Percentiles rank a stretch among this genome's conserved stretches.
Conservation (phyloP, 2,113 vertebrate genomes). For the Asarcornis scutulata region DNA sequence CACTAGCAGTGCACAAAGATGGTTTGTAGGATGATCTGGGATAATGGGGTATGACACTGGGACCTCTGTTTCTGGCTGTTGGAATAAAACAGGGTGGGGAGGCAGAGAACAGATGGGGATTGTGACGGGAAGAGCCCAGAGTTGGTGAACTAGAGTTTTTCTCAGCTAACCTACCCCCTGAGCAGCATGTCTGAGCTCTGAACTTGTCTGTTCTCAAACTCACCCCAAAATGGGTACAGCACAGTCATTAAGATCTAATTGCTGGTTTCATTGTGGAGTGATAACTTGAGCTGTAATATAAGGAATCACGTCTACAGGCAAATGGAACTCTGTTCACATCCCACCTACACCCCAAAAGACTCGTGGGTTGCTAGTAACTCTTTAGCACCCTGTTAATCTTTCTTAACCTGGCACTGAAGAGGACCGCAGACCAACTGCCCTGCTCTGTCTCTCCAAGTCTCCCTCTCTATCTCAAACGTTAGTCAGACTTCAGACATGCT, state of each 20-base stretch:
- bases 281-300: neutral
- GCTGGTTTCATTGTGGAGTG: neutral
- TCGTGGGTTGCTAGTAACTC: neutral
- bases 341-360: neutral
- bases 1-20: neutral
- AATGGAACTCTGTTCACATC: neutral
- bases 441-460: neutral
- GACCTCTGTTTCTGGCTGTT: neutral
- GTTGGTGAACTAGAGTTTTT: neutral
- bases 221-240: neutral
- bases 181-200: neutral
- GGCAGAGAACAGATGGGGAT: neutral
- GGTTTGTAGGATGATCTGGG: neutral
- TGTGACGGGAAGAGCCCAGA: neutral
- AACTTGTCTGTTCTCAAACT: neutral
- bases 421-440: neutral
- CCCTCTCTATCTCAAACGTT: neutral
- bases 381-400: neutral
- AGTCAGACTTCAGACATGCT: rapidly evolving
- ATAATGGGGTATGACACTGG: rapidly evolving
- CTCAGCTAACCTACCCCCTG: neutral
- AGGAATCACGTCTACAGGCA: neutral
- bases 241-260: neutral
- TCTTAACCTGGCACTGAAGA: neutral
- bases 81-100: neutral